Base-by-base conservation (phyloP, 1,140 invertebrate genomes). In the Trichonephila clavipes region DNA sequence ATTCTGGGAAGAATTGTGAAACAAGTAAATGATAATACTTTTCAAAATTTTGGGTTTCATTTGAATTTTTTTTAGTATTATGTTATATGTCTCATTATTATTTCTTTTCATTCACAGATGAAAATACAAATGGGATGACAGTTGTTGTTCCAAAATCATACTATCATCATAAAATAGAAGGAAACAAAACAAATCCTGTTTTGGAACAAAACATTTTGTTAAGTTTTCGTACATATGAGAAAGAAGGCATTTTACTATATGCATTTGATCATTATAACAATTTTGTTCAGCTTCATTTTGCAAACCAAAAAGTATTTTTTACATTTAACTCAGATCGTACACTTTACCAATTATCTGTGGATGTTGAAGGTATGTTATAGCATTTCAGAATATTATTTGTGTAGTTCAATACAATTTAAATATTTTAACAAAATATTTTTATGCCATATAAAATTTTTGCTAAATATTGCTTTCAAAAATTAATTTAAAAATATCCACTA, bases 251-350 rank as follows among this genome's bases (percentile, higher is more conserved):
- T 89, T 97, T 99, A 34, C 96, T 99, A 1, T 99, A 99, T 95
- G 98, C 98, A 8, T 98, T 99, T 95, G 98, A 99, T 96, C 97
- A 99, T 96, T 96, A 98, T 66, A 99, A 99, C 95, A 99, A 99
- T 95, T 99, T 99, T 95, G 97, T 98, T 69, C 98, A 99, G 95
- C 95, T 99, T 14, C 98, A 98, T 95, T 97, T 99, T 59, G 97
- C 97, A 90, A 97, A 97, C 93, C 97, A 96, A 94, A 95, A 96
- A 96, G 97, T 98, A 8, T 97, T 98, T 0, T 98, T 98, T 95
- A 96, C 98, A 2, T 98, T 98, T 95, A 99, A 99, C 95, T 97
- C 97, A 90, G 97, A 97, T 88, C 97, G 97, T 95, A 97, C 97
- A 95, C 98, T 98, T 87, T 97, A 98, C 82, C 97, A 98, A 95